Evolutionary conservation across 2,797 vertebrate genomes (phyloP).

Genomic region (Diglossa cyanea): DNA sequence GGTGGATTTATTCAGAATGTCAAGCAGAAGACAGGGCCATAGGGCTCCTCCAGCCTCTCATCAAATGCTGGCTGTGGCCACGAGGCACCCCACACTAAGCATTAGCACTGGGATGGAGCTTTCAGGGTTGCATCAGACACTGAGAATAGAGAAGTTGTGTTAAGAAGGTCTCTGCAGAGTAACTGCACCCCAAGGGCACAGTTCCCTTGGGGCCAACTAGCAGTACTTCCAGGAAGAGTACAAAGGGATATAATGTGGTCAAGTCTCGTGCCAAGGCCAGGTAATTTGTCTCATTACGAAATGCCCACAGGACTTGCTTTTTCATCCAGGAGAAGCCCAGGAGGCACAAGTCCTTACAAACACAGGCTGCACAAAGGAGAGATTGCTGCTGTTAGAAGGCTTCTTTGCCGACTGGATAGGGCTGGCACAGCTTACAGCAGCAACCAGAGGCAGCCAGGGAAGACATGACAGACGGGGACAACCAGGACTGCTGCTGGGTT

Average conservation of each 20-base stretch:
- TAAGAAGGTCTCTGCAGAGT: neutral
- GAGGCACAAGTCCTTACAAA: neutral
- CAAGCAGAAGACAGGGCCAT: neutral
- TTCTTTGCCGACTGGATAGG: neutral
- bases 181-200: neutral
- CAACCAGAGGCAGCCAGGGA: neutral
- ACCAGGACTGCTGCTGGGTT: neutral
- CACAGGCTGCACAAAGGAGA: neutral
- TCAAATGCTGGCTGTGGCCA: neutral
- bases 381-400: neutral
- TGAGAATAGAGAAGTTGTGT: neutral
- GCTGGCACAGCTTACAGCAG: neutral
- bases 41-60: neutral
- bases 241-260: neutral
- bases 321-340: neutral
- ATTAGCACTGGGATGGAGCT: neutral
- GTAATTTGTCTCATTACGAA: neutral
- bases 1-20: neutral
- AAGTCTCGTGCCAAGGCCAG: neutral
- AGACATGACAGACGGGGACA: neutral
- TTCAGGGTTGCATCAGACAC: neutral
- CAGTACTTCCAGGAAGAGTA: neutral
- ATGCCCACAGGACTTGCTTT: neutral
- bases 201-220: neutral
- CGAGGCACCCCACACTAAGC: neutral